Percentiles rank a stretch among this genome's conserved stretches.
Evolutionary conservation across 1,140 invertebrate species (phyloP).

Genomic region (Zaprionus inermis): DNA sequence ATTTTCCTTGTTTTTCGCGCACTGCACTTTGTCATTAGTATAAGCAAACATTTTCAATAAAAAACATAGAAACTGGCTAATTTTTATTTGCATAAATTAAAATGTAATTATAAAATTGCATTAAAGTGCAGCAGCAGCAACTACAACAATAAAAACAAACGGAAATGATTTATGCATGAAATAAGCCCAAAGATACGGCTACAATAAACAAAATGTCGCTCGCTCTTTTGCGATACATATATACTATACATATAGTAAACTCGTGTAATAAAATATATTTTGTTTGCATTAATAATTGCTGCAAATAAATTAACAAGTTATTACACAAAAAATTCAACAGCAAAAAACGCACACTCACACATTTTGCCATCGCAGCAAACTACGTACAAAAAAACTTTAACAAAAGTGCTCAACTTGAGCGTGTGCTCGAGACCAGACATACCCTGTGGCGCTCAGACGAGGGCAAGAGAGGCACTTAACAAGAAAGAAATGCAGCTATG

Average conservation of each 20-base stretch:
- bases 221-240: slow-evolving; percentile 30
- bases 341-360: not conserved
- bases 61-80: slow-evolving; percentile 49
- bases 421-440: not conserved
- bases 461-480: not conserved
- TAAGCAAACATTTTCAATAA: slow-evolving; percentile 47
- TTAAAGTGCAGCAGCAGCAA: slow-evolving; percentile 40
- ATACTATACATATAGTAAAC: slow-evolving; percentile 17
- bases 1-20: too few relatives aligned
- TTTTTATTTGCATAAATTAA: slow-evolving; percentile 82
- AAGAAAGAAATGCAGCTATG: not conserved
- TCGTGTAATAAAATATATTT: slow-evolving; percentile 49
- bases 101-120: slow-evolving; percentile 79
- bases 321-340: slow-evolving; percentile 41
- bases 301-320: slow-evolving; percentile 80
- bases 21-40: slow-evolving; percentile 67
- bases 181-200: slow-evolving; percentile 62
- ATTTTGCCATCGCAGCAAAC: not conserved
- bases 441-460: too few relatives aligned
- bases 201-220: slow-evolving; percentile 60
- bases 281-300: slow-evolving; percentile 81
- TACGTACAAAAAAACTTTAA: slow-evolving; percentile 28
- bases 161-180: slow-evolving; percentile 78
- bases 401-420: slow-evolving; percentile 10
- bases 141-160: slow-evolving; percentile 39